phyloP scores from a whole-genome alignment of 2,888 invertebrate genomes.

The Aelia acuminata region DNA sequence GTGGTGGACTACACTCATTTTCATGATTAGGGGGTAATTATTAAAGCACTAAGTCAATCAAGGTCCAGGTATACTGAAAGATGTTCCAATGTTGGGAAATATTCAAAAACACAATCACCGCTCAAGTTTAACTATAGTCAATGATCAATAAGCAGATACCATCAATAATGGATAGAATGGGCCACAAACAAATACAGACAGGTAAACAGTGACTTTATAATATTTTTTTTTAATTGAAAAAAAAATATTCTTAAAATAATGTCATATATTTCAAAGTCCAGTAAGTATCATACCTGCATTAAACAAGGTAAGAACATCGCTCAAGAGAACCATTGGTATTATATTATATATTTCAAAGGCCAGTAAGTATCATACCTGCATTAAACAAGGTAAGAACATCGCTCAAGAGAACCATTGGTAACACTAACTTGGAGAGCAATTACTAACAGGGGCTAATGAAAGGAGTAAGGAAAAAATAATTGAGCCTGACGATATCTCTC shows the following conservation, averaged over 20 bases:
- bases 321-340: slow-evolving; percentile 38
- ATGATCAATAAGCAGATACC: neutral
- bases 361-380: neutral
- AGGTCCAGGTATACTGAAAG: neutral
- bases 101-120: neutral
- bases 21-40: neutral
- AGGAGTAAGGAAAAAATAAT: slow-evolving; percentile 22
- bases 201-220: neutral
- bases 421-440: slow-evolving; percentile 13
- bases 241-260: neutral
- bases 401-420: slow-evolving; percentile 34
- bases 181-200: neutral
- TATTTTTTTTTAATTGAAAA: neutral
- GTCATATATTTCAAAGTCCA: neutral
- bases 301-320: neutral
- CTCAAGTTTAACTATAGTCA: neutral
- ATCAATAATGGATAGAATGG: neutral
- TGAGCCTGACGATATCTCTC: slow-evolving; percentile 45
- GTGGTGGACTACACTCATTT: neutral
- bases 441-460: neutral
- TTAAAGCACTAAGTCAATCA: neutral
- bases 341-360: no score
- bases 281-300: neutral
- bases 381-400: neutral
- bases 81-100: neutral